Evolutionary conservation across 2,797 vertebrate genomes (phyloP), one percentile per base, ranked within the genome.

Genomic region (Arrhamphus sclerolepis): DNA sequence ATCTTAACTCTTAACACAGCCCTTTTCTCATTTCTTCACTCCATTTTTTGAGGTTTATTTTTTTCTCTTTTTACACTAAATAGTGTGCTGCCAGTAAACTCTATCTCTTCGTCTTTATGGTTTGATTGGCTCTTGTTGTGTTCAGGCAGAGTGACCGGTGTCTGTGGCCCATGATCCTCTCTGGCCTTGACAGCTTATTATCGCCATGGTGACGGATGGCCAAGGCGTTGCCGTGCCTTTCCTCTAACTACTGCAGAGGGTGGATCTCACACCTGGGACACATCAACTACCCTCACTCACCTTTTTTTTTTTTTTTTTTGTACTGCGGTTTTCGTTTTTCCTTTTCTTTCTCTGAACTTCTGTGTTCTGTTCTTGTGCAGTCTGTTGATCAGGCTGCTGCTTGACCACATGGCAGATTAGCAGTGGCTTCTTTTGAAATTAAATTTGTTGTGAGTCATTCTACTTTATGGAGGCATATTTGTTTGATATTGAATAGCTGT

Each of bases 171-270:
- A 48, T 89, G 85, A 80, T 89, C 78, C 85, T 83, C 71, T 75
- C 72, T 70, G 78, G 87, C 80, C 78, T 72, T 89, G 87, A 89
- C 89, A 90, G 87, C 88, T 89, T 91, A 88, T 91, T 91, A 91
- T 89, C 83, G 75, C 83, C 82, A 86, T 86, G 82, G 87, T 90
- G 88, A 91, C 80, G 82, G 85, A 91, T 90, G 84, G 77, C 78
- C 62, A 71, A 86, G 78, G 86, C 42, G 43, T 81, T 78, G 63
- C 82, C 48, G 16, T 68, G 77, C 64, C 72, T 72, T 26, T 59
- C 62, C 84, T 74, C 67, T 86, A 89, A 87, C 89, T 80, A 84
- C 83, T 63, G 72, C 78, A 55, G 84, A 80, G 88, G 79, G 85
- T 78, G 51, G 68, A 84, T 64, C 57, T 7, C 75, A 81, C 89